Evolutionary conservation across 2,113 vertebrate genomes (phyloP), one percentile per base, ranked within the genome.

Genomic region (Zosterops japonicus): DNA sequence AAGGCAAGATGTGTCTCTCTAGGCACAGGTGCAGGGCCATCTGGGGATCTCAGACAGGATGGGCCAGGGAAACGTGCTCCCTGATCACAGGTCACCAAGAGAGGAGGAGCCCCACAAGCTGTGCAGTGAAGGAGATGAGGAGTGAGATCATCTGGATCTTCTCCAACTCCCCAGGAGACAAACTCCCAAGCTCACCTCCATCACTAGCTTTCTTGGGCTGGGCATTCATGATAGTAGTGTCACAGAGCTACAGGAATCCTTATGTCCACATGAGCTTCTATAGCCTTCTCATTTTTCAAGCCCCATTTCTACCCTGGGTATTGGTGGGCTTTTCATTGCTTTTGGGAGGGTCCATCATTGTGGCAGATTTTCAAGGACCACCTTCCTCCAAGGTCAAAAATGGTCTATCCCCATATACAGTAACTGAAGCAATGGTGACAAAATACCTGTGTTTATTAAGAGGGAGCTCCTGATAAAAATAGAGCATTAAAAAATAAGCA

Each of bases 261-360:
- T 99, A 98, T 36, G 98, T 99, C 27, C 98, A 98, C 71, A 98
- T 99, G 98, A 99, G 99, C 85, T 98, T 99, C 97, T 99, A 98
- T 12, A 98, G 98, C 67, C 97, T 99, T 94, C 98, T 99, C 55
- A 98, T 99, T 95, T 99, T 99, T 96, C 98, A 99, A 97, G 98
- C 98, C 7, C 97, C 98, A 11, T 99, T 99, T 93, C 97, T 99
- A 47, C 98, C 98, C 12, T 99, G 98, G 98, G 97, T 99, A 60
- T 98, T 99, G 81, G 98, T 99, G 98, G 98, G 98, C 44, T 99
- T 99, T 97, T 99, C 98, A 10, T 97, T 98, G 56, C 95, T 99
- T 89, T 97, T 99, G 84, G 98, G 98, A 25, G 98, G 98, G 94
- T 99, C 98, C 36, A 98, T 99, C 94, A 98, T 98, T 41, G 98